These are phyloP conservation scores for Caligus rogercresseyi DNA, from an alignment of 1,140 invertebrate species.

Conservation along the genomic window DNA sequence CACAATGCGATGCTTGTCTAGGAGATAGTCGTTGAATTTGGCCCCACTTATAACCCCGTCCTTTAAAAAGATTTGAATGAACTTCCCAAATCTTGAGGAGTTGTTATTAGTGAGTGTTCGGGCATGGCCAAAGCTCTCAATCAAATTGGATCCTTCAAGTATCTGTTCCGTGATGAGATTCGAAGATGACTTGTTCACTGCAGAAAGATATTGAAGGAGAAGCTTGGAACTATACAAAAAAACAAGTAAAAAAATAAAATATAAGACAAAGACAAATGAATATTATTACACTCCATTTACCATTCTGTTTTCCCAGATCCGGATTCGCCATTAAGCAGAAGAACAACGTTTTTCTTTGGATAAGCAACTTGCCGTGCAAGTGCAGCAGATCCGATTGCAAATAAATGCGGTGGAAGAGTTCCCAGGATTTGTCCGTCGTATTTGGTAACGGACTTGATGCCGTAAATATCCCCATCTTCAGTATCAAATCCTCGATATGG, in stretches of 20 bases:
- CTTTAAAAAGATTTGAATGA: slow-evolving; percentile 85
- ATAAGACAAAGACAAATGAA: neutral
- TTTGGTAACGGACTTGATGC: slow-evolving; percentile 78
- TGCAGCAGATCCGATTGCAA: slow-evolving; percentile 26
- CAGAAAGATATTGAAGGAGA: slow-evolving; percentile 54
- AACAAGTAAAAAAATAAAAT: neutral
- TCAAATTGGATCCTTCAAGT: slow-evolving; percentile 73
- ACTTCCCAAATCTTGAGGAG: slow-evolving; percentile 83
- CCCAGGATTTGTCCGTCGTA: slow-evolving; percentile 74
- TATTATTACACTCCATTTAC: neutral
- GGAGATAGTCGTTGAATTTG: slow-evolving; percentile 80
- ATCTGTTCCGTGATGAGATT: slow-evolving; percentile 90
- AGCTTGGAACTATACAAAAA: slow-evolving; percentile 6
- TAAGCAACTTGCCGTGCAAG: neutral
- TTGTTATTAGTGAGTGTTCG: slow-evolving; percentile 94
- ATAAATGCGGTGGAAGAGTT: slow-evolving; percentile 52
- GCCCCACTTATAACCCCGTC: slow-evolving; percentile 41
- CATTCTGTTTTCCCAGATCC: slow-evolving; percentile 90
- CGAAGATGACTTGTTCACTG: slow-evolving; percentile 59
- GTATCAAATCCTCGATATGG: slow-evolving; percentile 84
- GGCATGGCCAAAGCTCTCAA: slow-evolving; percentile 94
- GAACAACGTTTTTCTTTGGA: neutral
- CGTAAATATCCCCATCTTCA: slow-evolving; percentile 76
- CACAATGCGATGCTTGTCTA: slow-evolving; percentile 93
- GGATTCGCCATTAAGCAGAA: slow-evolving; percentile 66